Evolutionary conservation across 1,140 invertebrate species (phyloP), one percentile per base, ranked within the genome.

Genomic region (Brachionus calyciflorus): DNA sequence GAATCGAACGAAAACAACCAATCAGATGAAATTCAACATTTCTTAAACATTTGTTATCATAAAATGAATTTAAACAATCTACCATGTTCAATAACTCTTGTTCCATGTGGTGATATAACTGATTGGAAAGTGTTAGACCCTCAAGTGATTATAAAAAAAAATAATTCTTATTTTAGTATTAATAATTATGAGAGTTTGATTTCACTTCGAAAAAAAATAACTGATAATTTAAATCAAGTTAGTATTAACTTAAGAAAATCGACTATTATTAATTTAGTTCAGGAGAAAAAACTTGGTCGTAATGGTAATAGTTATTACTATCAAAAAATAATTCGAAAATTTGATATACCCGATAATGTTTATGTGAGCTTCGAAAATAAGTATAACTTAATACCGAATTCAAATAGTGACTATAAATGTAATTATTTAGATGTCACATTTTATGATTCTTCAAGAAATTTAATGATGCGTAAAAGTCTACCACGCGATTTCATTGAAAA

Each of bases 251-350:
- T 65, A 7, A 65, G 9, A n/a, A 44, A 41, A 24, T 30, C 10
- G 24, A 44, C 41, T 21, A 44, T 44, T 41, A 65, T 65, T 14
- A 65, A 65, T 19, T 44, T 65, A n/a, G 60, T 65, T 12, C 60
- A 65, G 44, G 60, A 65, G 60, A 65, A 65, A 65, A 65, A 44
- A 37, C 60, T 65, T 6, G 60, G 60, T 28, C 26, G 30, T 44
- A 65, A 12, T 65, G 60, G 60, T 21, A 65, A 65, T 14, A 65
- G 60, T 21, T 65, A 65, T 26, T 44, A 65, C 30, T 65, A 65
- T 41, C 60, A 65, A 44, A 65, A 65, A 44, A 24, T 41, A 44
- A 21, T 65, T 6, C 41, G 44, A 46, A 65, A 65, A 12, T 17
- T 65, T n/a, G 40, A 65, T 24, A 65, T 65, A 24, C 37, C 60